Conservation (phyloP, 2,797 vertebrate genomes). For the Parotocinclus haroldoi region DNA sequence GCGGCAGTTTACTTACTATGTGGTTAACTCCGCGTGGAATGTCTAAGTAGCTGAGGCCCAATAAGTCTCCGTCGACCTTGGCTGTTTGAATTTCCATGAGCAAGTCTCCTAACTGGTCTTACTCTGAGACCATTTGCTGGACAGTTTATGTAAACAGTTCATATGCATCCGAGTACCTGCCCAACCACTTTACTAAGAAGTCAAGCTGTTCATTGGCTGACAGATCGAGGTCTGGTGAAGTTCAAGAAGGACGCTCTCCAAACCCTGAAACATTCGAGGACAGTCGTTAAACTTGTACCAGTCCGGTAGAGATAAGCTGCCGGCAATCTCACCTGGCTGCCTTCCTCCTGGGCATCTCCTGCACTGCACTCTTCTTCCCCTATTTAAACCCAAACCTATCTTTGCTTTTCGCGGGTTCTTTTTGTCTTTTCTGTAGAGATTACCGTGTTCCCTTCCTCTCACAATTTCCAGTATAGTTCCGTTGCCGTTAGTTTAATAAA, state of each 20-base stretch:
- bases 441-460: no score
- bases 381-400: no score
- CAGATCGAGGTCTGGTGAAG: constrained; percentile 27
- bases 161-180: constrained; percentile 49
- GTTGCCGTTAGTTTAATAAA: no score
- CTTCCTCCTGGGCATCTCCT: no score
- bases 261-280: no score
- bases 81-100: constrained; percentile 35
- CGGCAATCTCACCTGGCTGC: no score
- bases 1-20: constrained; percentile 3
- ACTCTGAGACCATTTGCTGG: constrained; percentile 32
- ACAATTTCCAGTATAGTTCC: no score
- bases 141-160: constrained; percentile 40
- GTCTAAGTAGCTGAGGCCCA: constrained; percentile 41
- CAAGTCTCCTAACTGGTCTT: constrained; percentile 27
- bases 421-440: no score
- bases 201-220: constrained; percentile 31
- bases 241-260: no score
- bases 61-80: constrained; percentile 28
- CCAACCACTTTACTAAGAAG: constrained; percentile 47
- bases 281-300: constrained; percentile 48
- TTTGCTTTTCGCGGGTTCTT: no score
- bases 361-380: no score
- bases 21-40: constrained; percentile 16
- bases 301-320: constrained; percentile 2